Percentiles rank a stretch among this genome's conserved stretches.
phyloP scores from a whole-genome alignment of 2,797 vertebrate species.

The Peromyscus attwateri region DNA sequence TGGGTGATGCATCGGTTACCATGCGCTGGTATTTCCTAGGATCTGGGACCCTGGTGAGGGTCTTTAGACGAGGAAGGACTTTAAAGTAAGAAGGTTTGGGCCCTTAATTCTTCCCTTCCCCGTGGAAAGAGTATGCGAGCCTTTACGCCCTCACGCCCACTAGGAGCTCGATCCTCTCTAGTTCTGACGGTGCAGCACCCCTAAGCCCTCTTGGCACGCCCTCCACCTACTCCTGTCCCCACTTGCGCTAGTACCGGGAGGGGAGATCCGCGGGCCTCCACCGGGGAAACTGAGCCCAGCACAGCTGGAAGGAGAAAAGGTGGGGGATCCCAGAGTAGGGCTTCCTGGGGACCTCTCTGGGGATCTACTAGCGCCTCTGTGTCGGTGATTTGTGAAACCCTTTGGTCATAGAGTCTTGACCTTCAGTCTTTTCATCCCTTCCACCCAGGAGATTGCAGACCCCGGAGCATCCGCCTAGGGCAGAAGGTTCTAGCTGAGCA shows the following conservation, averaged over 20 bases:
- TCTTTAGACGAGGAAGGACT: neutral
- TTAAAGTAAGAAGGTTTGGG: neutral
- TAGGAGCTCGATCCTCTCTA: neutral
- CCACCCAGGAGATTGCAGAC: neutral
- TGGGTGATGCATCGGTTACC: neutral
- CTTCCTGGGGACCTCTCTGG: neutral
- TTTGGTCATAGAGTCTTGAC: neutral
- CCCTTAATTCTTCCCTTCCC: neutral
- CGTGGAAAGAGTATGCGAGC: neutral
- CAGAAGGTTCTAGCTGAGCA: neutral
- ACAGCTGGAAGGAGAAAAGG: neutral
- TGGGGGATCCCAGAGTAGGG: neutral
- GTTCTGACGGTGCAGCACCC: neutral
- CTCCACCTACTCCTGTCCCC: neutral
- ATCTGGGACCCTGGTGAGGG: neutral
- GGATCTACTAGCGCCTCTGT: constrained; percentile 42
- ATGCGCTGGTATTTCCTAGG: neutral
- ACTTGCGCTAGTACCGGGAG: neutral
- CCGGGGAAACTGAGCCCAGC: constrained; percentile 54
- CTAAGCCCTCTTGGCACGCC: neutral
- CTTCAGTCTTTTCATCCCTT: neutral
- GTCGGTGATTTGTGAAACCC: neutral
- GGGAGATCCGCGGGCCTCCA: neutral
- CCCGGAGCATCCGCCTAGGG: neutral
- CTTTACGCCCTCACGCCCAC: neutral